These are phyloP conservation scores for Nebria salina DNA, from an alignment of 2,888 invertebrate genomes.

Conservation along the genomic window DNA sequence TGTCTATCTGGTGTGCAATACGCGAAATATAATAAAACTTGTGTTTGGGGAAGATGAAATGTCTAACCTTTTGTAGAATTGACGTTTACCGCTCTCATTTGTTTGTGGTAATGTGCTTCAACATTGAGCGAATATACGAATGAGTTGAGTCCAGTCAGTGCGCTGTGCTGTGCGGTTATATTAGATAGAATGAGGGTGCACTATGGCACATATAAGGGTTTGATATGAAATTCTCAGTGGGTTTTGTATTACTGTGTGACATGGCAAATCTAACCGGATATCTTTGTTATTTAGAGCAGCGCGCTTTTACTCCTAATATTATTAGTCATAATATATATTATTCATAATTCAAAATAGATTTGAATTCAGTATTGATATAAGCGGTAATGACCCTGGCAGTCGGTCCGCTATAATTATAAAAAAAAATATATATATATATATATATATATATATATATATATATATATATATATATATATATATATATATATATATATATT, in stretches of 20 bases:
- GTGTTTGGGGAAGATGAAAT: background rate
- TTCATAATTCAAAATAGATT: background rate
- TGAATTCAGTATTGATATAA: background rate
- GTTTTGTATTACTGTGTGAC: constrained; percentile 40
- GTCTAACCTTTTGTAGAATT: background rate
- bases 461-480: too few species aligned
- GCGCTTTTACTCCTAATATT: background rate
- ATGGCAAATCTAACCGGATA: constrained; percentile 22
- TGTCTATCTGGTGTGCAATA: background rate
- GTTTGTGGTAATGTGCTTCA: background rate
- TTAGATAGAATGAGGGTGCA: background rate
- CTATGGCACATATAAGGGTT: constrained; percentile 24
- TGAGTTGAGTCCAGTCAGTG: background rate
- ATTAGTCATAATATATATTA: background rate
- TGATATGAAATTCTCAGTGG: constrained; percentile 40
- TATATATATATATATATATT: too few species aligned
- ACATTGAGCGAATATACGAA: background rate
- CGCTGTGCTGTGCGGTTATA: background rate
- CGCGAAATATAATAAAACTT: background rate
- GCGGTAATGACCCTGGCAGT: too few species aligned
- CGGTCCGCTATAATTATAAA: too few species aligned
- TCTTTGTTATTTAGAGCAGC: background rate
- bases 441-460: too few species aligned
- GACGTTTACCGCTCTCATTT: background rate
- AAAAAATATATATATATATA: too few species aligned